Evolutionary conservation across 2,797 vertebrate genomes (phyloP), one percentile per base, ranked within the genome.

Genomic region (Acanthopagrus latus): DNA sequence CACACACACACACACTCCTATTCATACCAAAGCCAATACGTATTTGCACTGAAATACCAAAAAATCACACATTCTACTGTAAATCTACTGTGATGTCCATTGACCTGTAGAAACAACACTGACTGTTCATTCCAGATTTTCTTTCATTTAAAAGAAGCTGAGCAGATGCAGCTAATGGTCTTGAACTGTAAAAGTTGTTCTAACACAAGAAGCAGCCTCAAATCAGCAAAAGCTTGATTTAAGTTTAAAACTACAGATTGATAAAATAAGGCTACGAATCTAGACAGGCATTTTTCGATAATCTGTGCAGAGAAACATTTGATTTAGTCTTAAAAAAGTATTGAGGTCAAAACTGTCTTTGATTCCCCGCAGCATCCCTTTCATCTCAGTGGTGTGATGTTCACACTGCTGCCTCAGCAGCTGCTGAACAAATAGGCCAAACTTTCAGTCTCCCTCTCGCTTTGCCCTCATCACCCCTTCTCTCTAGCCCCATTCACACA

Each of bases 371-470:
- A 63, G 29, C 48, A 16, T 63, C 44, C 5, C 57, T 56, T 74
- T 76, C 52, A 56, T 86, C 63, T 82, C 57, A 29, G 50, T 21
- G 51, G 59, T 46, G 57, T 16, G 71, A 54, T 51, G 20, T 74
- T 85, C 70, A 46, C 48, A 13, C 60, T 80, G 71, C 80, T 78
- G 77, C 79, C 77, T 86, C 71, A 70, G 78, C 80, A 63, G 29
- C 74, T 7, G 43, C 76, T 83, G 66, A 81, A 80, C 81, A 81
- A 86, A 86, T 55, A 71, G 29, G 67, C 54, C 11, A 1, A 65
- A 65, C 67, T 70, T 54, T 71, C 70, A 17, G 51, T 27, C 50
- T 47, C 47, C 7, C 14, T 64, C 48, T 25, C 54, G 71, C 23
- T 58, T 41, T 47, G 18, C 48, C 56, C 69, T 65, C 46, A 60